Evolutionary conservation across 2,797 vertebrate species (phyloP).

Genomic region (Takifugu ocellatus): DNA sequence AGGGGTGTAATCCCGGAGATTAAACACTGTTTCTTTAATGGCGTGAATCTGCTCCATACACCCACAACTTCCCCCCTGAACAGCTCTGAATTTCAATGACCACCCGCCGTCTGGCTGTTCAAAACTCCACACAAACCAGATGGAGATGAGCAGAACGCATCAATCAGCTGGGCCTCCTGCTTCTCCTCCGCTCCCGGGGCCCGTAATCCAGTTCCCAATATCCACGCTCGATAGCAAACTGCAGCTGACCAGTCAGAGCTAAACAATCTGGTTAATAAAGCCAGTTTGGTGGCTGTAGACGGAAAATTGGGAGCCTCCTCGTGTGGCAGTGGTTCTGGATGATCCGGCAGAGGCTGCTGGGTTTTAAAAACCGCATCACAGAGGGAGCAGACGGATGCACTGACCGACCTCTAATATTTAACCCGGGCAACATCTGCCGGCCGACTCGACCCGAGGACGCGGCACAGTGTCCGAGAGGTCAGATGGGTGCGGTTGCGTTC

Average conservation of each 20-base stretch:
- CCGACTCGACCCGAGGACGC: conserved; percentile 20
- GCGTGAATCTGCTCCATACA: conserved; percentile 45
- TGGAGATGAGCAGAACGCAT: conserved; percentile 47
- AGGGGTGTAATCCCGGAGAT: conserved; percentile 66
- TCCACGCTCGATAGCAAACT: conserved; percentile 40
- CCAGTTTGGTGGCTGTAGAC: conserved; percentile 39
- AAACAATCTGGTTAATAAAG: no score
- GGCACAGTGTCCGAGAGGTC: conserved; percentile 10
- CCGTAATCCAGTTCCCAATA: conserved; percentile 31
- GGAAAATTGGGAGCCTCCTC: conserved; percentile 16
- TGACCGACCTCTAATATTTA: conserved; percentile 19
- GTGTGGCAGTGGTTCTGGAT: conserved; percentile 44
- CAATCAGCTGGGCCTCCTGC: conserved; percentile 37
- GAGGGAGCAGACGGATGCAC: conserved; percentile 18
- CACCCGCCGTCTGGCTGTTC: conserved; percentile 19
- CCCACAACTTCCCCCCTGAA: conserved; percentile 33
- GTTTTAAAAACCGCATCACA: conserved; percentile 19
- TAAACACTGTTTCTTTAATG: conserved; percentile 70
- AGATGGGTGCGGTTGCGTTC: no score
- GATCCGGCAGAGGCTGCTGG: conserved; percentile 39
- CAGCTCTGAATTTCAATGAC: conserved; percentile 58
- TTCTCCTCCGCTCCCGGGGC: conserved; percentile 35
- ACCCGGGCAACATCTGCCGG: conserved; percentile 21
- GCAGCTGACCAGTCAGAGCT: conserved; percentile 29
- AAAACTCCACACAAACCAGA: conserved; percentile 45